Conservation (phyloP, 2,888 invertebrate species). For the Argynnis bischoffii region DNA sequence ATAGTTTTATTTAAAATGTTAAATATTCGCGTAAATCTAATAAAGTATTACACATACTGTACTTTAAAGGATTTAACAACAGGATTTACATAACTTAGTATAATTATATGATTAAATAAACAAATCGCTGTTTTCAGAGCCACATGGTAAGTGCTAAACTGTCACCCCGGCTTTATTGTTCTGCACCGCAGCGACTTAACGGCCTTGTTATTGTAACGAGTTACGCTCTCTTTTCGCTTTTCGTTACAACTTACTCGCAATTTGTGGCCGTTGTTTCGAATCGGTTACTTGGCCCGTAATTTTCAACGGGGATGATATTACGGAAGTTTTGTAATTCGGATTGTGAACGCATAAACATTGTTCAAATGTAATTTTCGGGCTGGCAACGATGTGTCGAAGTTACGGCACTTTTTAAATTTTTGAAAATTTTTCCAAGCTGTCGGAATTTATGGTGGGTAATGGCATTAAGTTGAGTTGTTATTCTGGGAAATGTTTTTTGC, state of each 20-base stretch:
- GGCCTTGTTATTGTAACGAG: conserved; percentile 65
- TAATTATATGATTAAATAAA: neutral
- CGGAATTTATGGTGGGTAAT: conserved; percentile 18
- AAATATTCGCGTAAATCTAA: too few relatives aligned
- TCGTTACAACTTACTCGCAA: conserved; percentile 55
- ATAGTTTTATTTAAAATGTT: too few relatives aligned
- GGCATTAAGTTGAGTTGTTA: conserved; percentile 1
- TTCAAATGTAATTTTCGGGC: conserved; percentile 38
- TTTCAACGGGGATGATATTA: conserved; percentile 20
- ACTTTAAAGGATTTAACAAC: too few relatives aligned
- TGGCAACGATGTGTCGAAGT: conserved; percentile 31
- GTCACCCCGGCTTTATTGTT: conserved; percentile 68
- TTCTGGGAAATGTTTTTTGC: neutral
- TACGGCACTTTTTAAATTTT: conserved; percentile 27
- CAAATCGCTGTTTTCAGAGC: conserved; percentile 44
- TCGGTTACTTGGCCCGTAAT: conserved; percentile 40
- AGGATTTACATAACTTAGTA: too few relatives aligned
- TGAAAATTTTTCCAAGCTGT: conserved; percentile 22
- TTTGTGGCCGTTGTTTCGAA: conserved; percentile 64
- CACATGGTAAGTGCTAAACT: conserved; percentile 57
- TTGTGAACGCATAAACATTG: conserved; percentile 41
- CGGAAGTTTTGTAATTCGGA: conserved; percentile 36
- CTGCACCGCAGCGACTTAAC: conserved; percentile 61
- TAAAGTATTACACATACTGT: too few relatives aligned
- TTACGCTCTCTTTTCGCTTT: conserved; percentile 53